phyloP scores from a whole-genome alignment of 35 echinoderm and acorn worm species.

The Lytechinus variegatus region DNA sequence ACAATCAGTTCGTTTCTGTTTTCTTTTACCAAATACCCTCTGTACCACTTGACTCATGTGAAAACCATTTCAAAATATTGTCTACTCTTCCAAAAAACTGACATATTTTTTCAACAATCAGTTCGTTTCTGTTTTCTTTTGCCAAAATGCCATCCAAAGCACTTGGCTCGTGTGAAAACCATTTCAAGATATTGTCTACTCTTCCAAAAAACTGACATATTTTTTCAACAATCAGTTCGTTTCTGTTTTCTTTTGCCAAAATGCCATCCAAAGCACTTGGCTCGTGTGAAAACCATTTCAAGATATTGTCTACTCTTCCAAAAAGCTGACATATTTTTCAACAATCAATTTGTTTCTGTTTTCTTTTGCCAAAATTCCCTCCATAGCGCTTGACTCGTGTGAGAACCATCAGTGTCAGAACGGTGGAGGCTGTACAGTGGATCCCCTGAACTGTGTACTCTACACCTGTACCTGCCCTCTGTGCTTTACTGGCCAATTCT shows the following conservation, averaged over 20 bases:
- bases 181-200: not conserved
- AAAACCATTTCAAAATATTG: too few relatives aligned
- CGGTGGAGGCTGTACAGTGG: slow-evolving; percentile 61
- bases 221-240: too few relatives aligned
- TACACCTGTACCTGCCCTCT: slow-evolving; percentile 78
- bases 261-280: slow-evolving; percentile 1
- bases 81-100: too few relatives aligned
- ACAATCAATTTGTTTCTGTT: too few relatives aligned
- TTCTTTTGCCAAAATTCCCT: too few relatives aligned
- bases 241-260: too few relatives aligned
- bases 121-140: too few relatives aligned
- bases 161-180: slow-evolving; percentile 68
- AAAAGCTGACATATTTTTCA: not conserved
- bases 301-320: not conserved
- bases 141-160: not conserved
- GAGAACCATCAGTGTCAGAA: slow-evolving; percentile 70
- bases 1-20: too few relatives aligned
- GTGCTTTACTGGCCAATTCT: slow-evolving; percentile 86
- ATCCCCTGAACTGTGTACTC: slow-evolving; percentile 54
- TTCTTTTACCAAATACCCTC: too few relatives aligned
- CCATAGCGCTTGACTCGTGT: slow-evolving; percentile 65
- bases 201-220: not conserved
- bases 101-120: not conserved
- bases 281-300: slow-evolving; percentile 66
- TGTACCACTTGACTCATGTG: too few relatives aligned